Evolutionary conservation across 2,888 invertebrate genomes (phyloP).

Genomic region (Smittia sp.): DNA sequence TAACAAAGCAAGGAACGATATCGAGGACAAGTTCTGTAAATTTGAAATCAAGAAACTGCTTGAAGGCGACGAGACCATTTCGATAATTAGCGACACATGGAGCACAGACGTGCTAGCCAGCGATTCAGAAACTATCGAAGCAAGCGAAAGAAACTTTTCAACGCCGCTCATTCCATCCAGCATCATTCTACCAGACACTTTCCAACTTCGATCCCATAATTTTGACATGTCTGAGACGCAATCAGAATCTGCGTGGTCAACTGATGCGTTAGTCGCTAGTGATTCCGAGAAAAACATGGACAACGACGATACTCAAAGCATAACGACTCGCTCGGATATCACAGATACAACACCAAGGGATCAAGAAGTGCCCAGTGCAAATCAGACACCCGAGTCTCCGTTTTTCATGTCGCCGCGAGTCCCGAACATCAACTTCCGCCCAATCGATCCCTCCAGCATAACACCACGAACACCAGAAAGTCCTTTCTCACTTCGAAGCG

Average conservation of each 20-base stretch:
- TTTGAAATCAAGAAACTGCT: conserved; percentile 85
- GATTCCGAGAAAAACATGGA: conserved; percentile 84
- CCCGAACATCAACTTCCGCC: conserved; percentile 42
- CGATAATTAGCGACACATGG: conserved; percentile 97
- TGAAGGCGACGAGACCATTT: conserved; percentile 91
- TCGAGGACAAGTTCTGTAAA: conserved; percentile 97
- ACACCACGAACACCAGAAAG: conserved; percentile 44
- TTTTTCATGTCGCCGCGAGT: conserved; percentile 44
- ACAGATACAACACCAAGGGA: conserved; percentile 52
- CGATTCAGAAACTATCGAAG: conserved; percentile 91
- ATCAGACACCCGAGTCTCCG: conserved; percentile 46
- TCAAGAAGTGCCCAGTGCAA: conserved; percentile 41
- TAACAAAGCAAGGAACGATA: conserved; percentile 84
- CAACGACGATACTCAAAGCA: conserved; percentile 64
- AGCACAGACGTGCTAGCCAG: conserved; percentile 96
- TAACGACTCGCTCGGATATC: conserved; percentile 70
- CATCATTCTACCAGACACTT: conserved; percentile 54
- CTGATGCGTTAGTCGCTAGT: conserved; percentile 83
- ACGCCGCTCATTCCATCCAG: conserved; percentile 54
- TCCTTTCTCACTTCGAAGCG: conserved; percentile 43
- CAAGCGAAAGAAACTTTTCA: conserved; percentile 61
- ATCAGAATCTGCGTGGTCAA: conserved; percentile 96
- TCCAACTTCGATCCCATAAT: conserved; percentile 51
- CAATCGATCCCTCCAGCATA: conserved; percentile 43
- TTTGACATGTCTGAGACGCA: conserved; percentile 87